Conservation (phyloP, 1,140 invertebrate genomes). For the Heliconius himera region DNA sequence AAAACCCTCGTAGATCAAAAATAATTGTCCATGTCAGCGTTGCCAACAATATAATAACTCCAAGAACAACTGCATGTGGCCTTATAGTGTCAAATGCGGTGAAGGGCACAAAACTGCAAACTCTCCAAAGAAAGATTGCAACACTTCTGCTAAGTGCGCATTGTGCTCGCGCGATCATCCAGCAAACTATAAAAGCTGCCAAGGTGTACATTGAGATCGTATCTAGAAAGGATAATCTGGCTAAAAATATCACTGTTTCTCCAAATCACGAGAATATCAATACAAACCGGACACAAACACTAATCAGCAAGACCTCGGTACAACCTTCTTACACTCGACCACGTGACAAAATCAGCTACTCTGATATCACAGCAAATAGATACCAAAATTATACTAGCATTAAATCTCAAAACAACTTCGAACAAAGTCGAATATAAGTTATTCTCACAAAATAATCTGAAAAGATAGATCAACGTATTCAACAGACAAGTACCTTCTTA, state of each 20-base stretch:
- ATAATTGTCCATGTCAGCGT: slow-evolving; percentile 36
- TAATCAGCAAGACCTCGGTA: no score
- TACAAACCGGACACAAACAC: no score
- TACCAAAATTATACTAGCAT: no score
- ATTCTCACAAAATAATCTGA: no score
- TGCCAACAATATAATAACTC: slow-evolving; percentile 44
- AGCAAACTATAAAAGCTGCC: slow-evolving; percentile 40
- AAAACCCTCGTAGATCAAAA: slow-evolving; percentile 34
- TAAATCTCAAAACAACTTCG: no score
- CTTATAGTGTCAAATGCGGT: slow-evolving; percentile 37
- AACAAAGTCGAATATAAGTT: no score
- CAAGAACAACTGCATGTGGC: slow-evolving; percentile 1
- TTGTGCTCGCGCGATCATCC: slow-evolving; percentile 33
- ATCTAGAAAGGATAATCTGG: not conserved
- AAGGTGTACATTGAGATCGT: slow-evolving; percentile 39
- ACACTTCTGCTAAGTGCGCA: slow-evolving; percentile 39
- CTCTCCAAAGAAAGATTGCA: slow-evolving; percentile 33
- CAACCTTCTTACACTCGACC: no score
- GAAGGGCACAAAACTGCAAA: slow-evolving; percentile 37
- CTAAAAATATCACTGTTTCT: no score
- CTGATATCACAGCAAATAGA: no score
- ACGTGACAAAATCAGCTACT: no score
- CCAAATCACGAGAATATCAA: no score
- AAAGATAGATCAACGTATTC: not conserved
- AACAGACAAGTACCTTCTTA: not conserved